phyloP scores from a whole-genome alignment of 1,140 invertebrate genomes.

The Penaeus vannamei region DNA sequence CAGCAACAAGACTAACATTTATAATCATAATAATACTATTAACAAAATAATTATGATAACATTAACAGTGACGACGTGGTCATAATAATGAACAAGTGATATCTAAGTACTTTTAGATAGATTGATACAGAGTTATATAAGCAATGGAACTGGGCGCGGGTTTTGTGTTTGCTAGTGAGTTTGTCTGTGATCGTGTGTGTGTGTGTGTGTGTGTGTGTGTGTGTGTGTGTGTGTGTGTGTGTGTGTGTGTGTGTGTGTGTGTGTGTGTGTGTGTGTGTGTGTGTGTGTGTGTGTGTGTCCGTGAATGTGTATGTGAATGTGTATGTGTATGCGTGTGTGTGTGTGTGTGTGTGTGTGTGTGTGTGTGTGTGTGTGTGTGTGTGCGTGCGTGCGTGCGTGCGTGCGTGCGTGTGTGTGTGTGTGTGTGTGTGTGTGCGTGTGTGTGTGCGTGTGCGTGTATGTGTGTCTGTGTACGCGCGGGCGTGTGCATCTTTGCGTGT shows the following conservation, averaged over 20 bases:
- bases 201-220: background rate
- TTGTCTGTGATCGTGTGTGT: background rate
- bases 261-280: background rate
- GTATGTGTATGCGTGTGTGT: background rate
- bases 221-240: background rate
- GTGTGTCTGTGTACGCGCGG: background rate
- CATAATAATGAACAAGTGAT: too few relatives aligned
- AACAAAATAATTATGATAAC: too few relatives aligned
- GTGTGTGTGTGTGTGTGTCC: background rate
- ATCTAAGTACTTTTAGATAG: too few relatives aligned
- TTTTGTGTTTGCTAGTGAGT: too few relatives aligned
- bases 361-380: background rate
- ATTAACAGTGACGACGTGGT: too few relatives aligned
- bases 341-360: background rate
- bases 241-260: background rate
- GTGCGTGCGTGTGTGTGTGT: background rate
- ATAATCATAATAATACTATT: too few relatives aligned
- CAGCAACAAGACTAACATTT: too few relatives aligned
- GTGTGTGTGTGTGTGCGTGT: background rate
- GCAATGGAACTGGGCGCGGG: too few relatives aligned
- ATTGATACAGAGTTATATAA: too few relatives aligned
- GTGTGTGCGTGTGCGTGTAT: constrained; percentile 7
- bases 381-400: background rate
- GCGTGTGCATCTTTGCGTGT: background rate
- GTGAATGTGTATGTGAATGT: background rate